phyloP scores from a whole-genome alignment of 1,140 invertebrate species.

The Platorchestia sp. region DNA sequence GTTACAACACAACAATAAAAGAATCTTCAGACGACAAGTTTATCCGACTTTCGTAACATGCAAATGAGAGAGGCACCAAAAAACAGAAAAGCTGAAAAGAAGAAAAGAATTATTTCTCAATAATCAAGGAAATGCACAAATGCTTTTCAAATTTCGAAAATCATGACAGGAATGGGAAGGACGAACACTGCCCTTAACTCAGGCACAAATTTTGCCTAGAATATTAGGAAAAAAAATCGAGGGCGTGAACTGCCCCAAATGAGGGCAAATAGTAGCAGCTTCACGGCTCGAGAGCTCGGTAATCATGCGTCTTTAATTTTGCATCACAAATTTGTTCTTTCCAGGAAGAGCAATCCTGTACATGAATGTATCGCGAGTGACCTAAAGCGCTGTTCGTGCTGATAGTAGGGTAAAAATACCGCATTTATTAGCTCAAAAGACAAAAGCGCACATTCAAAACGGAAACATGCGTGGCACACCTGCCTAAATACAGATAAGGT shows the following conservation, averaged over 20 bases:
- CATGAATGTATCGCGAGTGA: neutral
- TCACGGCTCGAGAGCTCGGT: neutral
- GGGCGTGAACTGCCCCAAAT: neutral
- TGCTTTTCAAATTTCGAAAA: neutral
- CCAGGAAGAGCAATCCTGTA: neutral
- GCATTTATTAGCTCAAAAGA: neutral
- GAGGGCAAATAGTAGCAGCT: neutral
- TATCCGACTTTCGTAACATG: too few relatives aligned
- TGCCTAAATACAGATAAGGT: neutral
- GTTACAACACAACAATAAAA: too few relatives aligned
- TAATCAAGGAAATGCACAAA: neutral
- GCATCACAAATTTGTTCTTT: neutral
- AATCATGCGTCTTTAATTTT: neutral
- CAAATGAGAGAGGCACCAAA: neutral
- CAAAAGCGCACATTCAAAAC: neutral
- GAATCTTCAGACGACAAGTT: too few relatives aligned
- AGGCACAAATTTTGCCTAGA: neutral
- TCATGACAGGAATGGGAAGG: neutral
- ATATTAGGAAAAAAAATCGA: neutral
- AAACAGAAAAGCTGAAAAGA: neutral
- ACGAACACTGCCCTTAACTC: neutral
- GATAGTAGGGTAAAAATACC: too few relatives aligned
- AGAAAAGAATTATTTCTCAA: neutral
- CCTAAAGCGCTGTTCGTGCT: too few relatives aligned
- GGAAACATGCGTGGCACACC: too few relatives aligned